Conservation (phyloP, 2,888 invertebrate genomes). For the Petrolisthes manimaculis region DNA sequence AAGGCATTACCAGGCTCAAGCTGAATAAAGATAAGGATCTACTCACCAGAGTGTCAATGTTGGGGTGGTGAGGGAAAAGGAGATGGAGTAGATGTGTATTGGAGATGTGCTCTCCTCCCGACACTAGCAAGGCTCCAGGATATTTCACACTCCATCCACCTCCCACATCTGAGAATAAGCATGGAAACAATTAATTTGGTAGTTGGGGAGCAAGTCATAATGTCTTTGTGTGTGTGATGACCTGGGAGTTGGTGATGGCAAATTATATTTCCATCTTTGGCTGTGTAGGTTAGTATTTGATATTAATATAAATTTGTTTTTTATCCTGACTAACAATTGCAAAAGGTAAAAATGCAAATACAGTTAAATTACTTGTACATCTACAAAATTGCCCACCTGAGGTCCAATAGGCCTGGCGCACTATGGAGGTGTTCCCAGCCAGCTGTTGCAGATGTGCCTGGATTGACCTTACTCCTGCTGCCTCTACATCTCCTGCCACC, state of each 20-base stretch:
- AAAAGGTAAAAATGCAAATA: not conserved
- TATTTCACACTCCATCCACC: constrained; percentile 54
- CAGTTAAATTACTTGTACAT: not conserved
- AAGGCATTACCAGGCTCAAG: too few species aligned
- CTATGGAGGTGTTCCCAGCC: constrained; percentile 28
- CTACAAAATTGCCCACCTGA: constrained; percentile 36
- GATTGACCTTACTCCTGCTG: not conserved
- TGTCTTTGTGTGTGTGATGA: not conserved
- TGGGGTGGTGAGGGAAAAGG: constrained; percentile 43
- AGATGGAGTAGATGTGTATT: constrained; percentile 6
- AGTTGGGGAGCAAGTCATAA: not conserved
- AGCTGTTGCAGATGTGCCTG: not conserved
- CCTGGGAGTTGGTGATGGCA: not conserved
- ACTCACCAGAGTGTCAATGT: constrained; percentile 37
- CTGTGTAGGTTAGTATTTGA: not conserved
- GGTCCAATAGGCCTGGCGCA: constrained; percentile 49
- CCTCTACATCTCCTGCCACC: not conserved
- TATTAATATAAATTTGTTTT: not conserved
- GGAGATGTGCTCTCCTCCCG: constrained; percentile 27
- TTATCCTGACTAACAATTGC: not conserved
- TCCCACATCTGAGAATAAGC: constrained; percentile 44
- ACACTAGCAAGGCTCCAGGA: constrained; percentile 30
- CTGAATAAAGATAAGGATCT: not conserved
- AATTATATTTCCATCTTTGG: not conserved
- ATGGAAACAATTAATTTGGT: not conserved